Evolutionary conservation across 2,113 vertebrate genomes (phyloP).

Genomic region (Sminthopsis crassicaudata): DNA sequence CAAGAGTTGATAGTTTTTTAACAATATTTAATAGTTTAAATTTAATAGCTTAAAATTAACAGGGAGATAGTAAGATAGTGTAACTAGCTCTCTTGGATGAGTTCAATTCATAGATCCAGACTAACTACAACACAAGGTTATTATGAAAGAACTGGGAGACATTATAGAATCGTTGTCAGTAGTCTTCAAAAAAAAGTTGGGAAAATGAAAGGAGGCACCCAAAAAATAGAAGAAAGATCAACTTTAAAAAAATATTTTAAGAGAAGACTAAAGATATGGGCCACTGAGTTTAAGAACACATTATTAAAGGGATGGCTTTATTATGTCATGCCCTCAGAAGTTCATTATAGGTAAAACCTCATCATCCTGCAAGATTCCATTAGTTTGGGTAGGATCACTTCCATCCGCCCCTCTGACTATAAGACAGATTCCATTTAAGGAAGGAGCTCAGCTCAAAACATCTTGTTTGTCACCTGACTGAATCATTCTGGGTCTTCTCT

Average conservation of each 20-base stretch:
- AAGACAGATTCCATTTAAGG: not conserved
- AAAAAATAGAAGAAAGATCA: not conserved
- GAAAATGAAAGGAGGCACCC: not conserved
- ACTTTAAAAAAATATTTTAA: not conserved
- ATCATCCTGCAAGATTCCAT: not conserved
- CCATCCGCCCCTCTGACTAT: not conserved
- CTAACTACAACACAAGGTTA: not conserved
- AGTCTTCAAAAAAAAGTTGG: not conserved
- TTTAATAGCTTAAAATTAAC: not conserved
- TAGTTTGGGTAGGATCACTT: not conserved
- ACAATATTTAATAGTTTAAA: too few relatives aligned
- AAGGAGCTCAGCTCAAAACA: not conserved
- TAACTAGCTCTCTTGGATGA: not conserved
- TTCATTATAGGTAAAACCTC: not conserved
- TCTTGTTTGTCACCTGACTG: not conserved
- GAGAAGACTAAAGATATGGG: not conserved
- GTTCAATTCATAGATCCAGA: not conserved
- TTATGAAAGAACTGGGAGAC: not conserved
- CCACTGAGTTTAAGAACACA: not conserved
- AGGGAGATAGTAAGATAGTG: not conserved
- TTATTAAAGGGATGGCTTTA: not conserved
- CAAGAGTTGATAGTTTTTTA: not conserved
- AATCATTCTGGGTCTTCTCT: not conserved
- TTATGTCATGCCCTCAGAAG: not conserved
- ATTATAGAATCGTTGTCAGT: not conserved